Conservation (phyloP, 1,140 invertebrate genomes). For the Eriocheir sinensis region DNA sequence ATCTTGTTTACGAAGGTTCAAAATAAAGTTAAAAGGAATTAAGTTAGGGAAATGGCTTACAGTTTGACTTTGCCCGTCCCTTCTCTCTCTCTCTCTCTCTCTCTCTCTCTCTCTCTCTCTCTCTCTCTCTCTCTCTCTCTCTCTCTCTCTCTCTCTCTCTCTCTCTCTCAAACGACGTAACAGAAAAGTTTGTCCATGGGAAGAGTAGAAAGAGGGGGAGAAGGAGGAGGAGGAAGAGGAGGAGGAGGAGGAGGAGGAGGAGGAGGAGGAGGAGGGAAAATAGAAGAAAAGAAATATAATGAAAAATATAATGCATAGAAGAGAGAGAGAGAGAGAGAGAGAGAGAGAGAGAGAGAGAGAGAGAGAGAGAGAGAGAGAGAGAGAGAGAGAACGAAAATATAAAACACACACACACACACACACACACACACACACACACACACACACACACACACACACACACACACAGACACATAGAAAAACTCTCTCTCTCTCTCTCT, state of each 20-base stretch:
- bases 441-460: too few species aligned
- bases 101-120: slow-evolving; percentile 56
- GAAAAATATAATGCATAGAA: background rate
- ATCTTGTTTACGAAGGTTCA: too few species aligned
- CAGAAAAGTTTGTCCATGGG: too few species aligned
- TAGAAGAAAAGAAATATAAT: background rate
- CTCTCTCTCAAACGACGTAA: too few species aligned
- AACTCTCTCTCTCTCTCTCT: too few species aligned
- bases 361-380: background rate
- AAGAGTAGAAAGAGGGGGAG: background rate
- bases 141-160: slow-evolving; percentile 45
- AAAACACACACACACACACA: too few species aligned
- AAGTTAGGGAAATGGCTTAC: too few species aligned
- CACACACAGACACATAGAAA: too few species aligned
- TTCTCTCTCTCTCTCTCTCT: slow-evolving; percentile 45
- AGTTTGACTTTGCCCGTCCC: background rate
- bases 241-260: background rate
- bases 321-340: background rate
- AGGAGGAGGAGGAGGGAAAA: background rate
- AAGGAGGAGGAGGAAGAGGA: background rate
- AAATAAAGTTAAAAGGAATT: too few species aligned
- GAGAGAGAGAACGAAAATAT: background rate
- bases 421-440: too few species aligned
- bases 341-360: background rate
- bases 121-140: slow-evolving; percentile 62